Conservation (phyloP, 2,888 invertebrate genomes). For the Drosophila fulvimacula region DNA sequence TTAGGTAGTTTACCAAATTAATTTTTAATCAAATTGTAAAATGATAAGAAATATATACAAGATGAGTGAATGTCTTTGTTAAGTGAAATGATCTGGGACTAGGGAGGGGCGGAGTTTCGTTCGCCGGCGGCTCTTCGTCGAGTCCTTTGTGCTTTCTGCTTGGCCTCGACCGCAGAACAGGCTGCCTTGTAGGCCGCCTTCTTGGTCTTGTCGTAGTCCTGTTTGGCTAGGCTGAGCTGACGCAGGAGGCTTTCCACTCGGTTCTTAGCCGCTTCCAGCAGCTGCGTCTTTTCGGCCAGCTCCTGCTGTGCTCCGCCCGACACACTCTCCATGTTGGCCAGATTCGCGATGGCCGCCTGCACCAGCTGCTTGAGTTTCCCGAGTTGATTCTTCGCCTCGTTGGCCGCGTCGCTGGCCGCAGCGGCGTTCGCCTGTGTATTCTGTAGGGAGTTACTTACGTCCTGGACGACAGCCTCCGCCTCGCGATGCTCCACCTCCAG, state of each 20-base stretch:
- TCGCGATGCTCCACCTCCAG: constrained; percentile 89
- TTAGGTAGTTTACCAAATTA: background rate
- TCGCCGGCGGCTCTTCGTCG: constrained; percentile 13
- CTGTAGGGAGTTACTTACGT: constrained; percentile 87
- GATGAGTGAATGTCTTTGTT: background rate
- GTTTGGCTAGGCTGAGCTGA: constrained; percentile 87
- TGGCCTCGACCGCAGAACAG: constrained; percentile 89
- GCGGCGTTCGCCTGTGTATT: constrained; percentile 88
- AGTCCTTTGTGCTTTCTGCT: constrained; percentile 84
- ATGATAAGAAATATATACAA: constrained; percentile 9
- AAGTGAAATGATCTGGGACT: background rate
- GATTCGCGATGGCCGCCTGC: constrained; percentile 86
- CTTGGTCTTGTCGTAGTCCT: constrained; percentile 88
- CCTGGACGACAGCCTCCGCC: constrained; percentile 88
- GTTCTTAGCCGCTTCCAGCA: constrained; percentile 88
- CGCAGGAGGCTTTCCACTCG: constrained; percentile 88
- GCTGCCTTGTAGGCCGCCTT: constrained; percentile 89
- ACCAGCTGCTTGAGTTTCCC: constrained; percentile 85
- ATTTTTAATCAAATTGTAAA: background rate
- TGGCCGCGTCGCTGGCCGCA: constrained; percentile 87
- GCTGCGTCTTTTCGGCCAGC: constrained; percentile 88
- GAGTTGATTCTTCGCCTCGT: constrained; percentile 87
- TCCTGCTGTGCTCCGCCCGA: constrained; percentile 88
- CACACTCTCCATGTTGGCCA: constrained; percentile 88
- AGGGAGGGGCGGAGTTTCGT: background rate